Conservation (phyloP, 2,888 invertebrate genomes). For the Dimorphilus gyrociliatus region DNA sequence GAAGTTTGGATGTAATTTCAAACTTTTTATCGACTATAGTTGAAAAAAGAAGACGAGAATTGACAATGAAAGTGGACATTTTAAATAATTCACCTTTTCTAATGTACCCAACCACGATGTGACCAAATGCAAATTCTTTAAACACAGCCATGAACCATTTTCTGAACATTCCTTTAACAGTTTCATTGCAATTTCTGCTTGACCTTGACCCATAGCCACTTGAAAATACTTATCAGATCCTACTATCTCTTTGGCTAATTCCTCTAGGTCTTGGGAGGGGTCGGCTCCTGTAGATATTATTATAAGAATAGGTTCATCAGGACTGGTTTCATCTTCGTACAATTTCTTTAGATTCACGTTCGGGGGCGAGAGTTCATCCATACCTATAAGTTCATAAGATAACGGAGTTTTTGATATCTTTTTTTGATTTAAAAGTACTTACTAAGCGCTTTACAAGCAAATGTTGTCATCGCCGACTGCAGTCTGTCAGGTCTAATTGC, state of each 20-base stretch:
- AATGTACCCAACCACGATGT: conserved; percentile 53
- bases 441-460: conserved; percentile 46
- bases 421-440: too few species aligned
- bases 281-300: conserved; percentile 76
- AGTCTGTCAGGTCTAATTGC: conserved; percentile 66
- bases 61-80: too few species aligned
- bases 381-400: too few species aligned
- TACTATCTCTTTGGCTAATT: conserved; percentile 45
- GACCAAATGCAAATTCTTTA: conserved; percentile 64
- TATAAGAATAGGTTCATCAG: conserved; percentile 58
- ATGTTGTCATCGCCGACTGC: conserved; percentile 55
- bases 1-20: conserved; percentile 44
- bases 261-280: conserved; percentile 62
- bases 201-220: conserved; percentile 65
- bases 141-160: conserved; percentile 56
- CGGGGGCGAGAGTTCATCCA: conserved; percentile 46
- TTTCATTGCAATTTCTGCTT: conserved; percentile 49
- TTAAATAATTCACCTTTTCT: too few species aligned
- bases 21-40: conserved; percentile 45
- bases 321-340: conserved; percentile 44
- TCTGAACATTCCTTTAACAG: conserved; percentile 46
- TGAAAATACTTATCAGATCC: conserved; percentile 45
- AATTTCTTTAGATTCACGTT: conserved; percentile 44
- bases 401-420: too few species aligned
- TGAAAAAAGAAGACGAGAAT: too few species aligned